Evolutionary conservation across 1,140 invertebrate genomes (phyloP).

Genomic region (Acromyrmex heyeri): DNA sequence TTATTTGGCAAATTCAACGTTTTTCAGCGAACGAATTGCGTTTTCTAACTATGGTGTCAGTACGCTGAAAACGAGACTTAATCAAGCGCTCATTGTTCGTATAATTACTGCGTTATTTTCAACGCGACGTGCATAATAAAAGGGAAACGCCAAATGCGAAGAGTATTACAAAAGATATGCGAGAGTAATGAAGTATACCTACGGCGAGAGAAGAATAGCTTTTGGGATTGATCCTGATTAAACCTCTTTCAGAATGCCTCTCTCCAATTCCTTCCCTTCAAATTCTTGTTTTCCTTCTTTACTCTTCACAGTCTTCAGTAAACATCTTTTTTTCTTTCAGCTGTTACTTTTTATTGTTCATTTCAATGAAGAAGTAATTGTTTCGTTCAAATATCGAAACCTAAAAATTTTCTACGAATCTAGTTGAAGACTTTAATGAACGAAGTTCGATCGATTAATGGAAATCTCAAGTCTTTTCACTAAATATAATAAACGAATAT

Average conservation of each 20-base stretch:
- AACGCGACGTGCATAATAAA: constrained; percentile 52
- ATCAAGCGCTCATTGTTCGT: constrained; percentile 78
- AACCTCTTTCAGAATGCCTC: constrained; percentile 63
- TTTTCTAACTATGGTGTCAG: constrained; percentile 13
- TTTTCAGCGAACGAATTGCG: not conserved
- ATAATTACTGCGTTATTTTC: constrained; percentile 79
- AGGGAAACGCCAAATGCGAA: constrained; percentile 32
- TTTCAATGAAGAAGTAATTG: constrained; percentile 13
- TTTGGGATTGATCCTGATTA: constrained; percentile 81
- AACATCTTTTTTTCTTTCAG: constrained; percentile 20
- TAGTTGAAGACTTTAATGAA: constrained; percentile 51
- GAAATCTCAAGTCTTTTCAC: constrained; percentile 1
- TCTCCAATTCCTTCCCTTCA: not conserved
- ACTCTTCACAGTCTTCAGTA: constrained; percentile 40
- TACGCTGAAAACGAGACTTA: constrained; percentile 67
- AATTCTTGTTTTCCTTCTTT: constrained; percentile 24
- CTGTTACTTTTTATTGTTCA: constrained; percentile 41
- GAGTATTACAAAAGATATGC: constrained; percentile 39
- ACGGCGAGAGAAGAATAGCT: constrained; percentile 67
- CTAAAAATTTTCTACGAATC: constrained; percentile 31
- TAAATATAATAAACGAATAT: constrained; percentile 20
- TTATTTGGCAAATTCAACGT: constrained; percentile 29
- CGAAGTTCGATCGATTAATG: constrained; percentile 41
- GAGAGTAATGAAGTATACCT: constrained; percentile 28
- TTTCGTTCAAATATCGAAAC: constrained; percentile 20